Evolutionary conservation across 1,140 invertebrate species (phyloP), one percentile per base, ranked within the genome.

Genomic region (Drosophila tani): DNA sequence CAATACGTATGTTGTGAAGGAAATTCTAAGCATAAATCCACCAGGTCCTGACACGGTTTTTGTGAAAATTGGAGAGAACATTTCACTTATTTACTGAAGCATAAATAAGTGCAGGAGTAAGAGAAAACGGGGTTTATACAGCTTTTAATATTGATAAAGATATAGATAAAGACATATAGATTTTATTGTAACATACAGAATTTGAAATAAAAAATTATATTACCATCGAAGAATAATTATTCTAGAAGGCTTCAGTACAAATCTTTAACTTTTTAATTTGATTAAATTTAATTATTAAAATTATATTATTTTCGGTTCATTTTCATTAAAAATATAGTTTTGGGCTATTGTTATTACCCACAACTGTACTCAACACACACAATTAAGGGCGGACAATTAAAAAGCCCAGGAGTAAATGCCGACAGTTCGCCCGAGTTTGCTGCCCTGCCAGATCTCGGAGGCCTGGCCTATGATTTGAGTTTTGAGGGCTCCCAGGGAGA

Each of bases 401-500:
- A 87, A 88, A 81, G 77, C 84, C 81, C 84, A 58, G 59, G 78
- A 90, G 84, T 81, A 75, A 56, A 32, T 62, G 66, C 66, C 78
- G 69, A 75, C 73, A 75, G 69, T 88, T 88, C 71, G 32, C 32
- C 9, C 32, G 85, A 79, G 77, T 62, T 87, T 75, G 64, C 77
- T 65, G 65, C 62, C 47, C 80, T 68, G 50, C 40, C 73, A 69
- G 79, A 58, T 81, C 84, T 74, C 77, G 60, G 49, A 81, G 66
- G 85, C 46, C 41, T 57, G 69, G 63, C 59, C 81, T 79, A 90
- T 79, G 84, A 88, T 88, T 88, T 84, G 63, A 90, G 84, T 73
- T 69, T 63, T 58, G 59, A 59, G 58, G 62, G 51, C 82, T 64
- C 46, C 56, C 78, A 19, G 64, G 60, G 41, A 50, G 29, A 60